Conservation (phyloP, 37 sponge, comb jelly and placozoan genomes). For the Cladorhizidae sp. region DNA sequence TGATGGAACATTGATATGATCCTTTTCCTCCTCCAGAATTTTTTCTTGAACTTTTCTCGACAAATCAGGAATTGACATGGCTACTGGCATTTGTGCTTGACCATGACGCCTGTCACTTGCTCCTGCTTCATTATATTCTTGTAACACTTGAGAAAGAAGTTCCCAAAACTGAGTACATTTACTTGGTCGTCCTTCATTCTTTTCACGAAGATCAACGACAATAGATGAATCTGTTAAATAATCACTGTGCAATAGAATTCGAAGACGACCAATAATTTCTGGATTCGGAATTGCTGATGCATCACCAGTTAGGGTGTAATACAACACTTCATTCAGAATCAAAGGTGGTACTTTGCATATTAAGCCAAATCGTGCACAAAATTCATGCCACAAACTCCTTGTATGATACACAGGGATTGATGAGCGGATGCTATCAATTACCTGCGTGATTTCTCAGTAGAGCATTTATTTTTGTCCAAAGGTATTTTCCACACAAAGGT, state of each 20-base stretch:
- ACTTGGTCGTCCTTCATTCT: slow-evolving; percentile 1
- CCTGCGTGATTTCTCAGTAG: not conserved
- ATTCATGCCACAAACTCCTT: not conserved
- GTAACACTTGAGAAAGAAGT: not conserved
- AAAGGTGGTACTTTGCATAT: not conserved
- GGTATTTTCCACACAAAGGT: not conserved
- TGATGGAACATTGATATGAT: not conserved
- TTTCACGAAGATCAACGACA: not conserved
- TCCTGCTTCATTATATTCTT: not conserved
- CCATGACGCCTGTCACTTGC: not conserved
- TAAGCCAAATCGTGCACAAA: not conserved
- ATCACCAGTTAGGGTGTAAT: not conserved
- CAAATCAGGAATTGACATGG: slow-evolving; percentile 7
- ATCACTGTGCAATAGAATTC: not conserved
- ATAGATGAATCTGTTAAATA: not conserved
- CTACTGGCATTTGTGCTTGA: not conserved
- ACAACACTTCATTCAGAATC: not conserved
- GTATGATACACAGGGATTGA: not conserved
- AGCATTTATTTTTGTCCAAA: not conserved
- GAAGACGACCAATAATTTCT: not conserved
- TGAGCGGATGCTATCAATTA: not conserved
- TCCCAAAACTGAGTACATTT: not conserved
- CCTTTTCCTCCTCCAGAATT: not conserved
- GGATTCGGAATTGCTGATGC: slow-evolving; percentile 6
- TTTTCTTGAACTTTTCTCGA: not conserved